These are phyloP conservation scores for Sebastes fasciatus DNA, from an alignment of 2,113 vertebrate genomes.

Conservation along the genomic window DNA sequence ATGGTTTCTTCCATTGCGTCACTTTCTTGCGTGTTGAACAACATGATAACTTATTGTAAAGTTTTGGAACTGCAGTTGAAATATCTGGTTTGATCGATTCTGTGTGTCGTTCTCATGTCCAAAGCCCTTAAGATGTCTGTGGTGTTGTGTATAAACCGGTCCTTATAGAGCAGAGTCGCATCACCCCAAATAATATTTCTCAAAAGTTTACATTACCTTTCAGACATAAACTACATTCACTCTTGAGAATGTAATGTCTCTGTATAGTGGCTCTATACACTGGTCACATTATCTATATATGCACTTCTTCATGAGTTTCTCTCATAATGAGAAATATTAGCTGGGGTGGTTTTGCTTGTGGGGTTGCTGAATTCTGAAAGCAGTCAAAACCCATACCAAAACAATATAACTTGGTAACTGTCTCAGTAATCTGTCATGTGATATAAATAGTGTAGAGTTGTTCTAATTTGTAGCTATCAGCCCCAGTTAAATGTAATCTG, in stretches of 20 bases:
- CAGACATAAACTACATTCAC: background rate
- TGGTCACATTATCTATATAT: background rate
- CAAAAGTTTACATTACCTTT: conserved; percentile 5
- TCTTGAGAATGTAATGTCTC: background rate
- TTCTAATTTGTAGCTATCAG: conserved; percentile 7
- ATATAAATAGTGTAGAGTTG: conserved; percentile 10
- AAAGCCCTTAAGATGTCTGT: conserved; percentile 30
- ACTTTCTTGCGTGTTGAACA: conserved; percentile 25
- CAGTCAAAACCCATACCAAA: background rate
- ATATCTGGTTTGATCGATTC: conserved; percentile 16
- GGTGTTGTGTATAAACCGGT: conserved; percentile 22
- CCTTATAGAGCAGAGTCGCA: conserved; percentile 5
- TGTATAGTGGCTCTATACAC: background rate
- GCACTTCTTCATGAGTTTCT: background rate
- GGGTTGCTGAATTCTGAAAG: conserved; percentile 35
- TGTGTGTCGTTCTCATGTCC: conserved; percentile 20
- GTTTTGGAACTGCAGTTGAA: conserved; percentile 38
- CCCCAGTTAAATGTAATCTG: conserved; percentile 11
- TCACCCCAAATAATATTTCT: conserved; percentile 59
- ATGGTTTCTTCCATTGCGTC: conserved; percentile 22
- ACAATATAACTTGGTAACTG: conserved; percentile 12
- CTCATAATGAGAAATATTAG: conserved; percentile 42
- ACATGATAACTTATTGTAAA: conserved; percentile 30
- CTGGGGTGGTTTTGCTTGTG: conserved; percentile 37
- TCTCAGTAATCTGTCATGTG: conserved; percentile 19